Evolutionary conservation across 1,140 invertebrate genomes (phyloP).

Genomic region (Paralvinella palmiformis): DNA sequence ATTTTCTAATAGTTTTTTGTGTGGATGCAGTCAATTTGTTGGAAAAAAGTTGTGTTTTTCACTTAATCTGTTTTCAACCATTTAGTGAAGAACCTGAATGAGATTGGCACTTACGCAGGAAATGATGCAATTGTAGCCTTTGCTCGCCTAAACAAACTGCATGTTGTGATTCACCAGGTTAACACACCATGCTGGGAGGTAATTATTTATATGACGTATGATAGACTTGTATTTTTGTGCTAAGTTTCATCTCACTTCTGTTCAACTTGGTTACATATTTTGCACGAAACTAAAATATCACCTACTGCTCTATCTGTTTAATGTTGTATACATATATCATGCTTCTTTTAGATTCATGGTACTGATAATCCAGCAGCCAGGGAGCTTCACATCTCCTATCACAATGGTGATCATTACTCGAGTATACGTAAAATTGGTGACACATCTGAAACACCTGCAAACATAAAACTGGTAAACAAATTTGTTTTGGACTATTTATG

Average conservation of each 20-base stretch:
- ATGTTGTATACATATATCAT: background rate
- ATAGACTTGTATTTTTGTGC: constrained; percentile 27
- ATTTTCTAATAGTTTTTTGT: no score
- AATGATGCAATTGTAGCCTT: constrained; percentile 58
- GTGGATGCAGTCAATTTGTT: no score
- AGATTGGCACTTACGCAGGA: constrained; percentile 55
- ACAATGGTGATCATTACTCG: constrained; percentile 55
- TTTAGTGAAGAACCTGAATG: constrained; percentile 49
- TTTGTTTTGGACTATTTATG: no score
- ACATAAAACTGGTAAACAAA: constrained; percentile 4
- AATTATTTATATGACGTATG: constrained; percentile 19
- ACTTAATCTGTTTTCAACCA: no score
- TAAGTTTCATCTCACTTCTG: background rate
- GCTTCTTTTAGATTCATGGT: constrained; percentile 4
- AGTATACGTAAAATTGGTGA: constrained; percentile 4
- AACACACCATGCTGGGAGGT: constrained; percentile 52
- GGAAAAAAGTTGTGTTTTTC: no score
- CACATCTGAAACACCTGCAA: background rate
- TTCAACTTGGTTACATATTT: background rate
- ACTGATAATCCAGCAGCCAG: background rate
- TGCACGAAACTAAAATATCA: background rate
- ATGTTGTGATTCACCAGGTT: constrained; percentile 56
- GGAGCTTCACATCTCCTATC: constrained; percentile 55
- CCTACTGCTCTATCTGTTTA: background rate
- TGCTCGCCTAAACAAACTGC: constrained; percentile 51